Conservation (phyloP, 1,140 invertebrate species). For the Mactra quadrangularis region DNA sequence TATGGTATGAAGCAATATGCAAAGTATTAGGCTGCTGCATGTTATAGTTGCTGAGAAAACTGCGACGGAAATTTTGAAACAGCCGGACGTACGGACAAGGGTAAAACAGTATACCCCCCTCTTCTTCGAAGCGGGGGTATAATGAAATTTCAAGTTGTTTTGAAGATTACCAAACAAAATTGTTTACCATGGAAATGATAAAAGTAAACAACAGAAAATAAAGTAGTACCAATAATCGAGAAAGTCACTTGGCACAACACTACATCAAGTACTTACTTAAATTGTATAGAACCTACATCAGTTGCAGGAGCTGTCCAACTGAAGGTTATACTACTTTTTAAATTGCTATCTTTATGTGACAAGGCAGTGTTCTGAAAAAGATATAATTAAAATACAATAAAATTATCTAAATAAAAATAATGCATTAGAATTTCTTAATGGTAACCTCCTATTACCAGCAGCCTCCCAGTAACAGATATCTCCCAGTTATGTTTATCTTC, state of each 20-base stretch:
- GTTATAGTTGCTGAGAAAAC: too few species aligned
- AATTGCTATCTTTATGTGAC: not conserved
- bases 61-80: too few species aligned
- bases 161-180: not conserved
- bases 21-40: too few species aligned
- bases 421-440: not conserved
- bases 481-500: not conserved
- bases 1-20: too few species aligned
- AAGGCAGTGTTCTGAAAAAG: constrained; percentile 24
- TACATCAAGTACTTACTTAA: constrained; percentile 52
- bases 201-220: not conserved
- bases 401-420: not conserved
- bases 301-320: constrained; percentile 43
- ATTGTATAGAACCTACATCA: constrained; percentile 40
- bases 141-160: too few species aligned
- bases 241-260: not conserved
- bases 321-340: constrained; percentile 9
- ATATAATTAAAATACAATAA: not conserved
- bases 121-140: too few species aligned
- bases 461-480: not conserved
- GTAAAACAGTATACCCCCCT: not conserved
- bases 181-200: not conserved
- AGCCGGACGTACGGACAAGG: too few species aligned
- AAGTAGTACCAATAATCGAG: not conserved
- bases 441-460: not conserved